Conservation (phyloP, 35 echinoderm and acorn worm species). For the Eucidaris tribuloides region DNA sequence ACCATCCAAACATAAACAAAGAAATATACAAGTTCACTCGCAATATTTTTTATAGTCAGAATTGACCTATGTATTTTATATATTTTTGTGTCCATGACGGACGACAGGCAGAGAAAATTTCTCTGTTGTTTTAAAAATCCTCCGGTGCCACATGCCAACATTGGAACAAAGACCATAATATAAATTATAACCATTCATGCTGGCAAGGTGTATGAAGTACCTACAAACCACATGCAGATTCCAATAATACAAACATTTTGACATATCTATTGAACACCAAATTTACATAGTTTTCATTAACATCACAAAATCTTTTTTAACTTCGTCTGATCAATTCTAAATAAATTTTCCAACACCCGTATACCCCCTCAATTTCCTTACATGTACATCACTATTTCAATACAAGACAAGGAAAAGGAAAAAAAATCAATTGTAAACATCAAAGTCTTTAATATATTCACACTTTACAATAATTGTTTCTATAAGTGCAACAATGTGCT, state of each 20-base stretch:
- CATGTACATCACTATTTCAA: constrained; percentile 18
- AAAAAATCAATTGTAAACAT: constrained; percentile 22
- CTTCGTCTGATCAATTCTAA: constrained; percentile 5
- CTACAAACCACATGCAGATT: constrained; percentile 29
- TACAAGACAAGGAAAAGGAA: constrained; percentile 21
- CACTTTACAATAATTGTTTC: constrained; percentile 30
- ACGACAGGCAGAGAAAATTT: constrained; percentile 28
- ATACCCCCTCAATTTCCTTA: neutral
- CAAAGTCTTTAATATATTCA: constrained; percentile 24
- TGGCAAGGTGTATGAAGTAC: constrained; percentile 28
- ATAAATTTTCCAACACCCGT: neutral
- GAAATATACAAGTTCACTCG: too few species aligned
- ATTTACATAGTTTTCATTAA: constrained; percentile 31
- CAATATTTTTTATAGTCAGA: too few species aligned
- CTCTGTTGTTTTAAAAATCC: constrained; percentile 19
- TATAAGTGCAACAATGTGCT: constrained; percentile 38
- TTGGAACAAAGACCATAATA: constrained; percentile 32
- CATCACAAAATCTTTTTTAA: constrained; percentile 20
- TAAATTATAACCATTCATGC: constrained; percentile 35
- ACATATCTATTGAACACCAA: constrained; percentile 38
- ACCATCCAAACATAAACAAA: too few species aligned
- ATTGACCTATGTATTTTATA: constrained; percentile 3
- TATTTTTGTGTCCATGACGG: constrained; percentile 29
- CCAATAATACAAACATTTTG: constrained; percentile 34
- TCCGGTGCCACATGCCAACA: constrained; percentile 26